These are phyloP conservation scores for Aleiodes leptofemur DNA, from an alignment of 2,888 invertebrate species.

Conservation along the genomic window DNA sequence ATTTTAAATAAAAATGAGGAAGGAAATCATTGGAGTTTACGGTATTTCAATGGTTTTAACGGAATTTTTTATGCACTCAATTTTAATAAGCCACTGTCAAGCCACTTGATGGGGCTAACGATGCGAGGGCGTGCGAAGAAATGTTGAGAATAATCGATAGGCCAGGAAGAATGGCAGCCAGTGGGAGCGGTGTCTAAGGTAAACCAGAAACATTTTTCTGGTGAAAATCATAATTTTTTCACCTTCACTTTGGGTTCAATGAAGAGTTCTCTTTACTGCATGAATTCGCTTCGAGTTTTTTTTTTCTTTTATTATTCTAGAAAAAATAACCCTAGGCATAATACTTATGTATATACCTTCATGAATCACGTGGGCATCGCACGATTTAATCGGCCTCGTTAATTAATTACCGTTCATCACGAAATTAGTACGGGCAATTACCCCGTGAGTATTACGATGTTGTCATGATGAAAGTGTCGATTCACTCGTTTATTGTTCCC, in stretches of 20 bases:
- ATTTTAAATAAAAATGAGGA: conserved; percentile 12
- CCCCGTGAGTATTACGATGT: conserved; percentile 53
- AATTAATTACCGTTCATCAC: conserved; percentile 65
- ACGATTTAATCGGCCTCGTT: conserved; percentile 60
- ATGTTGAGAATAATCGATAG: conserved; percentile 34
- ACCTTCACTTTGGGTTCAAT: neutral
- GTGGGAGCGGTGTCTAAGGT: conserved; percentile 30
- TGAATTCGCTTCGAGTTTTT: neutral
- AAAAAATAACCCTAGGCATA: neutral
- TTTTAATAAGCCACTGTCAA: conserved; percentile 20
- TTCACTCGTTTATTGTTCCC: conserved; percentile 32
- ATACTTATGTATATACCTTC: conserved; percentile 21
- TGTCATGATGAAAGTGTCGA: conserved; percentile 37
- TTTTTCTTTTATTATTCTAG: no score
- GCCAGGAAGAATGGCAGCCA: conserved; percentile 25
- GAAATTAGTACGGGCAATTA: conserved; percentile 64
- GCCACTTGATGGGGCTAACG: conserved; percentile 25
- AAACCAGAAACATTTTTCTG: neutral
- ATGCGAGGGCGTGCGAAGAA: conserved; percentile 36
- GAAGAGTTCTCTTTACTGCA: neutral
- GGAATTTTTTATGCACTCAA: conserved; percentile 25
- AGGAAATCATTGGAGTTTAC: neutral
- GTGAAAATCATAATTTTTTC: neutral
- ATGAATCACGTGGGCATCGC: conserved; percentile 47
- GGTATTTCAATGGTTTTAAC: neutral